Evolutionary conservation across 37 sponge, comb jelly and placozoan species (phyloP), one percentile per base, ranked within the genome.

Genomic region (Chondrosia reniformis): DNA sequence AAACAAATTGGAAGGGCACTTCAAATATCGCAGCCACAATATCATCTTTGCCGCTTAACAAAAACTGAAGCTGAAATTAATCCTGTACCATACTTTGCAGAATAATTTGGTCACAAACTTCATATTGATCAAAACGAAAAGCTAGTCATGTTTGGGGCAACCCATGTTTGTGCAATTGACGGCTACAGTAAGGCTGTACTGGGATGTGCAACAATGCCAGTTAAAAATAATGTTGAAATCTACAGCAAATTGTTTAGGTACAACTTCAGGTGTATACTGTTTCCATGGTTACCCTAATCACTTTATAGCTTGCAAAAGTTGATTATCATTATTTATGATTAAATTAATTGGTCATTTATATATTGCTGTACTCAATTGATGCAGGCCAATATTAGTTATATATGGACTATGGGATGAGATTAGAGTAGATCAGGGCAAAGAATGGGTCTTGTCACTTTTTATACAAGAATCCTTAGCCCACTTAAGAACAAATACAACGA

Each of bases 391-490:
- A n/a, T 33, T 89, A 4, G 30, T 46, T 19, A 42, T 79, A 21
- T 90, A 85, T 73, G 91, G 91, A 25, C 41, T 90, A 4, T 89
- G 86, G 86, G 80, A 85, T 67, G 85, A 90, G 58, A 27, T 90
- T 0, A 46, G 86, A 37, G 83, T 90, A 15, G 91, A 90, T 72
- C 76, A 85, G 0, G 91, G 86, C 10, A 75, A 69, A 34, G 91
- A 90, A 46, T 90, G 81, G 77, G 45, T 65, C 25, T 58, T 90
- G 55, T 80, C 71, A 62, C 55, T 90, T 19, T 82, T 40, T 82
- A 77, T 90, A 4, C 78, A 90, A 46, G 81, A 85, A 43, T 28
- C 12, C 49, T 63, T 88, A 21, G 84, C 77, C 33, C 77, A 55
- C 15, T 39, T 80, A 22, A 56, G 84, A 52, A 25, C 33, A 49